Base-by-base conservation (phyloP, 1,140 invertebrate genomes). In the Brachionus rotundiformis region DNA sequence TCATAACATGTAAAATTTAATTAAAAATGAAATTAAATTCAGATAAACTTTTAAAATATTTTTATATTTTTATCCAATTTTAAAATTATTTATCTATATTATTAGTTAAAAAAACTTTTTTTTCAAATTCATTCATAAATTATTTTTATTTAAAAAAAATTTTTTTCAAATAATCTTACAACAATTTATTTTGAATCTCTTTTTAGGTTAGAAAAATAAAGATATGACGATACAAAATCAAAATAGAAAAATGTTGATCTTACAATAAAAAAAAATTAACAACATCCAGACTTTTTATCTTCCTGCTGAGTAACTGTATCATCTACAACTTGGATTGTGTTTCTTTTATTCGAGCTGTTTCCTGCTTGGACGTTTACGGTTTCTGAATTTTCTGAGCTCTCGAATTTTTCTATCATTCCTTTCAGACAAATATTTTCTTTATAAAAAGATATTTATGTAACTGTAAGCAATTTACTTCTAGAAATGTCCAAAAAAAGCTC, bases 401-500 rank as follows among this genome's bases (percentile, higher is more conserved):
- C 63, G 19, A 36, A 33, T 68, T 68, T 68, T 68, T 82, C 39
- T 31, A 2, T 25, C 68, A 68, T 27, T 83, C 39, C 39, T 83
- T 80, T n/a, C n/a, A n/a, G n/a, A n/a, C n/a, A n/a, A n/a, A n/a
- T n/a, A n/a, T n/a, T n/a, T n/a, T n/a, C n/a, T n/a, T n/a, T n/a
- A n/a, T n/a, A n/a, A n/a, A n/a, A n/a, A n/a, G n/a, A n/a, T n/a
- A n/a, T n/a, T n/a, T n/a, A n/a, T n/a, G n/a, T n/a, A n/a, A n/a
- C n/a, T n/a, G n/a, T n/a, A n/a, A n/a, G n/a, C n/a, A 13, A 36
- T 36, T 16, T 84, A 89, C 89, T 84, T 86, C 92, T 91, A 19
- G 93, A 93, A 63, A 98, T 87, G 83, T 94, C 92, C 49, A 96
- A 86, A 87, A 98, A 98, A 85, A 98, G 89, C 83, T 98, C 95